phyloP scores from a whole-genome alignment of 2,113 vertebrate species.

The Sprattus sprattus region DNA sequence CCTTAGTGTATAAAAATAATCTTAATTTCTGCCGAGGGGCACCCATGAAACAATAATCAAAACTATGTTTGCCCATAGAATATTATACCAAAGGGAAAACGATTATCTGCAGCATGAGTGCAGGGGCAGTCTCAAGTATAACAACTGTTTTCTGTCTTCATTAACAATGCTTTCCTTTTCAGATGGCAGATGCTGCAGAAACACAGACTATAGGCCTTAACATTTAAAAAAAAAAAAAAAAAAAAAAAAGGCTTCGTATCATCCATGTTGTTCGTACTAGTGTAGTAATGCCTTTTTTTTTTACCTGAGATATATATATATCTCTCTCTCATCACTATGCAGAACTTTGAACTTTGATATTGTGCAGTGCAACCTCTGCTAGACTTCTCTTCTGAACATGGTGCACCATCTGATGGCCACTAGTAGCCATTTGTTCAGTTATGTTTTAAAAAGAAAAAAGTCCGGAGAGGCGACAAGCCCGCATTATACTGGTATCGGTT shows the following conservation, averaged over 20 bases:
- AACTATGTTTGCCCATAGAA: too few relatives aligned
- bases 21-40: too few relatives aligned
- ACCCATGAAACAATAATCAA: too few relatives aligned
- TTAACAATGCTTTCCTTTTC: conserved; percentile 6
- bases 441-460: too few relatives aligned
- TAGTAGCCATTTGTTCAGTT: not conserved
- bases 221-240: too few relatives aligned
- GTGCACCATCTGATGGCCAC: too few relatives aligned
- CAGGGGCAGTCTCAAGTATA: not conserved
- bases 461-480: too few relatives aligned
- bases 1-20: too few relatives aligned
- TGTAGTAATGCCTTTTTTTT: not conserved
- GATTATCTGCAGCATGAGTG: not conserved
- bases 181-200: not conserved
- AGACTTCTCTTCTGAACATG: not conserved
- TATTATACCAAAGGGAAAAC: not conserved
- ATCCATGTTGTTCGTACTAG: too few relatives aligned
- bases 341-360: not conserved
- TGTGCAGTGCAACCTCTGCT: not conserved
- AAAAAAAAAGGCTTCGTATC: too few relatives aligned
- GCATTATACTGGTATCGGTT: too few relatives aligned
- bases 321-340: not conserved
- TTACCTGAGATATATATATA: not conserved
- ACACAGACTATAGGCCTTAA: not conserved
- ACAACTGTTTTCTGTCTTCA: not conserved